A percentile compares a stretch with the other conserved stretches of the same genome.
phyloP scores from a whole-genome alignment of 2,113 vertebrate species.

The Notechis scutatus region DNA sequence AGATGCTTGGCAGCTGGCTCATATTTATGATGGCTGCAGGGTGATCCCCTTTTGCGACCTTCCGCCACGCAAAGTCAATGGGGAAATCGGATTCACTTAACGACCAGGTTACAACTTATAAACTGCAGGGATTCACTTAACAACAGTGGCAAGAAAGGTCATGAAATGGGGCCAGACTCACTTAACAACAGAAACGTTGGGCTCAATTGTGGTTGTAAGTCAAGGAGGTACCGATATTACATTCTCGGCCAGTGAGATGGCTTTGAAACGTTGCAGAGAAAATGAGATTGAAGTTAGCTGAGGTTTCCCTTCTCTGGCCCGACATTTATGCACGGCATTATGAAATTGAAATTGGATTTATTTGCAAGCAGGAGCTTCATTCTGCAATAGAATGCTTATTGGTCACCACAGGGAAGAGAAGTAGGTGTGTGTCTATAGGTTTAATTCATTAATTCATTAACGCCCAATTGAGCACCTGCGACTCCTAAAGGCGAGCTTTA shows the following conservation, averaged over 20 bases:
- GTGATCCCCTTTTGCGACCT: no score
- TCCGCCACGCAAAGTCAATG: no score
- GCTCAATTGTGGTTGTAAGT: no score
- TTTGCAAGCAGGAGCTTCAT: background rate
- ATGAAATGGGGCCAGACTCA: no score
- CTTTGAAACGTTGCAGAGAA: background rate
- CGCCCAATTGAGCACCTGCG: background rate
- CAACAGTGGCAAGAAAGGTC: no score
- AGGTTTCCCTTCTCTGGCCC: background rate
- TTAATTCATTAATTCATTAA: background rate
- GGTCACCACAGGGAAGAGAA: background rate
- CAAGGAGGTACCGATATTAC: background rate
- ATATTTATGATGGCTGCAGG: no score
- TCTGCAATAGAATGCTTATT: background rate
- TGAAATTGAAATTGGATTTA: background rate
- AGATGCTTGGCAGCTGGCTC: no score
- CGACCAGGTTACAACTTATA: no score
- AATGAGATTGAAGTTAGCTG: background rate
- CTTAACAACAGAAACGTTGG: no score
- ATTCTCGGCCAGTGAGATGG: background rate
- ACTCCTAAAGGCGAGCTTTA: background rate
- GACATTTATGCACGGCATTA: background rate
- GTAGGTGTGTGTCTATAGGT: background rate
- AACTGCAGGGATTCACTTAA: no score
- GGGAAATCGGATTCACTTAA: no score